phyloP scores from a whole-genome alignment of 2,113 vertebrate species.

The Psilopogon haemacephalus region DNA sequence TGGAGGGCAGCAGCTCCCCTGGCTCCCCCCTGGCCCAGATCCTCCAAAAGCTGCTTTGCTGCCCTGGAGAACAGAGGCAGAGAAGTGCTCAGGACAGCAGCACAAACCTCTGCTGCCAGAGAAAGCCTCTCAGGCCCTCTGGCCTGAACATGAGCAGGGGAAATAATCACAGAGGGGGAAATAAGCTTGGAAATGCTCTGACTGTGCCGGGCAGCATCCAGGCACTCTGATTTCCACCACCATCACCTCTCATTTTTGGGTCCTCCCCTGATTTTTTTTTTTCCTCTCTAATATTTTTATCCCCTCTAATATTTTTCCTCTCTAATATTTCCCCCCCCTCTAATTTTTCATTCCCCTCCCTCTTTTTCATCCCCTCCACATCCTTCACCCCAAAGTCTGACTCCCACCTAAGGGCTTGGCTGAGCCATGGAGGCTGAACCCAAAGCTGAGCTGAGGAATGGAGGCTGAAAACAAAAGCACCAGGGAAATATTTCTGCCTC shows the following conservation, averaged over 20 bases:
- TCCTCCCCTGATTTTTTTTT: too few species aligned
- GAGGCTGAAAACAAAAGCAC: too few species aligned
- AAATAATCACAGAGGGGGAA: rapidly evolving
- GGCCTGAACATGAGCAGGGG: background rate
- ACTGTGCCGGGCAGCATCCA: background rate
- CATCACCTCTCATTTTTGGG: too few species aligned
- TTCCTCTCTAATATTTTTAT: too few species aligned
- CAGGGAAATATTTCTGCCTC: background rate
- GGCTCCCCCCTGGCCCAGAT: background rate
- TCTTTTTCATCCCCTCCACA: rapidly evolving
- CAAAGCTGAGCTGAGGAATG: background rate
- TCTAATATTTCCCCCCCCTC: too few species aligned
- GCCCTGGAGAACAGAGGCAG: background rate
- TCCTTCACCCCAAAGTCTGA: background rate
- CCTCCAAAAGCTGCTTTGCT: rapidly evolving
- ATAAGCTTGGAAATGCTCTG: background rate
- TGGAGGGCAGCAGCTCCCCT: background rate
- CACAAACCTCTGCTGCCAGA: background rate
- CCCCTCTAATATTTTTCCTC: too few species aligned
- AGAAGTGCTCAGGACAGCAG: rapidly evolving
- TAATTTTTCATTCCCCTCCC: too few species aligned
- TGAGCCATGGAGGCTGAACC: background rate
- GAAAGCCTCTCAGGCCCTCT: background rate
- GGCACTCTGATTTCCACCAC: too few species aligned
- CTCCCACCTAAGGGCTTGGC: rapidly evolving